These are phyloP conservation scores for Otocyon megalotis DNA, from an alignment of 2,113 vertebrate species.

Conservation along the genomic window DNA sequence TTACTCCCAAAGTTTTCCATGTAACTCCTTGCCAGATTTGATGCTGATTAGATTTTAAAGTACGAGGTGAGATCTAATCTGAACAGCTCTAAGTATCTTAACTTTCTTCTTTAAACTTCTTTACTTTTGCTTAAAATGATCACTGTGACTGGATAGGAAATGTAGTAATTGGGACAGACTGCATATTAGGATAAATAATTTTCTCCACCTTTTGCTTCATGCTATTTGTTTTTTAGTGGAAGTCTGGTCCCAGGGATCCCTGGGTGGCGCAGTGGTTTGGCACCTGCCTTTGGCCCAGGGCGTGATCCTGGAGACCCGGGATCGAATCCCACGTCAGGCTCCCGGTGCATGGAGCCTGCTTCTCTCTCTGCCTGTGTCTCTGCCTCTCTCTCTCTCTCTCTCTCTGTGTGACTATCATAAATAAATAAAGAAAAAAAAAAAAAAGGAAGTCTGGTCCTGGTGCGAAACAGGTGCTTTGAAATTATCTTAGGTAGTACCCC, in stretches of 20 bases:
- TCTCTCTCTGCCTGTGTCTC: no score
- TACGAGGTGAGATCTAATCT: slow-evolving; percentile 32
- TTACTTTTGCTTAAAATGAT: slow-evolving; percentile 22
- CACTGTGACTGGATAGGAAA: slow-evolving; percentile 12
- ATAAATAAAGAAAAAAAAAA: no score
- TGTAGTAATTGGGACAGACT: neutral
- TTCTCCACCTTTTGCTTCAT: neutral
- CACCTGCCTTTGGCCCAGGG: no score
- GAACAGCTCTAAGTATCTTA: slow-evolving; percentile 42
- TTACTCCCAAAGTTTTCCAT: slow-evolving; percentile 30
- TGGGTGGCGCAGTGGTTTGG: no score
- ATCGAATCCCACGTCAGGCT: no score
- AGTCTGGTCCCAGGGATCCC: slow-evolving; percentile 43
- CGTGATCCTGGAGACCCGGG: no score
- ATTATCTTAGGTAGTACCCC: neutral
- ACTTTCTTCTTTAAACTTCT: slow-evolving; percentile 12
- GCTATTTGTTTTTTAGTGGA: slow-evolving; percentile 14
- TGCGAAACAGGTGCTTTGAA: neutral
- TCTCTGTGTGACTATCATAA: no score
- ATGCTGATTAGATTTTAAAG: slow-evolving; percentile 48
- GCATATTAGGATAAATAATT: neutral
- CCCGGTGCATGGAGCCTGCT: no score
- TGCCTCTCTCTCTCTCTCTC: no score
- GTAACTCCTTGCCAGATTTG: slow-evolving; percentile 35
- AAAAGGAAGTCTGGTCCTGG: slow-evolving; percentile 22